A percentile compares a stretch with the other conserved stretches of the same genome.
These are phyloP conservation scores for Tiliacea aurago DNA, from an alignment of 2,888 invertebrate species.

Conservation along the genomic window DNA sequence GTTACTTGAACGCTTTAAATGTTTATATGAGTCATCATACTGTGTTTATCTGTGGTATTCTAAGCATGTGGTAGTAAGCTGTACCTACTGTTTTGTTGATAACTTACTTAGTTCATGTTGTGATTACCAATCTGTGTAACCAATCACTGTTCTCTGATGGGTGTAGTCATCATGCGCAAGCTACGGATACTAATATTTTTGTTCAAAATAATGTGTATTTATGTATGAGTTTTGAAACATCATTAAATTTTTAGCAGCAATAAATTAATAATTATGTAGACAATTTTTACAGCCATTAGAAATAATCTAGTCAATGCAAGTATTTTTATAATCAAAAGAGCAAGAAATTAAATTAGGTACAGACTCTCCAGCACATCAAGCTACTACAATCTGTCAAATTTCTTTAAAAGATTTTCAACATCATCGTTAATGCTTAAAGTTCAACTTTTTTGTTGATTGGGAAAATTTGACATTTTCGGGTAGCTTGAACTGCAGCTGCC, in stretches of 20 bases:
- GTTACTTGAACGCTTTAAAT: conserved; percentile 51
- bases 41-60: conserved; percentile 56
- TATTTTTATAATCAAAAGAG: background rate
- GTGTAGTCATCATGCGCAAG: background rate
- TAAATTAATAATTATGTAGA: no score
- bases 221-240: background rate
- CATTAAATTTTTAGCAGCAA: background rate
- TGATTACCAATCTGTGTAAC: conserved; percentile 27
- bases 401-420: no score
- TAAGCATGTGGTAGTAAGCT: conserved; percentile 30
- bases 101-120: conserved; percentile 31
- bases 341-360: background rate
- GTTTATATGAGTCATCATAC: conserved; percentile 51
- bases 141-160: conserved; percentile 4
- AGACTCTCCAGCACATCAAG: no score
- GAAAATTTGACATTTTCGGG: no score
- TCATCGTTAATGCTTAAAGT: no score
- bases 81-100: conserved; percentile 31
- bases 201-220: background rate
- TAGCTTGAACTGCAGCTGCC: no score
- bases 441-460: no score
- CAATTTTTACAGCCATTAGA: background rate
- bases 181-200: background rate
- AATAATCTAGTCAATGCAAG: background rate
- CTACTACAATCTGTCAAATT: no score